These are phyloP conservation scores for Pseudachorutes palmiensis DNA, from an alignment of 1,140 invertebrate genomes.

Conservation along the genomic window DNA sequence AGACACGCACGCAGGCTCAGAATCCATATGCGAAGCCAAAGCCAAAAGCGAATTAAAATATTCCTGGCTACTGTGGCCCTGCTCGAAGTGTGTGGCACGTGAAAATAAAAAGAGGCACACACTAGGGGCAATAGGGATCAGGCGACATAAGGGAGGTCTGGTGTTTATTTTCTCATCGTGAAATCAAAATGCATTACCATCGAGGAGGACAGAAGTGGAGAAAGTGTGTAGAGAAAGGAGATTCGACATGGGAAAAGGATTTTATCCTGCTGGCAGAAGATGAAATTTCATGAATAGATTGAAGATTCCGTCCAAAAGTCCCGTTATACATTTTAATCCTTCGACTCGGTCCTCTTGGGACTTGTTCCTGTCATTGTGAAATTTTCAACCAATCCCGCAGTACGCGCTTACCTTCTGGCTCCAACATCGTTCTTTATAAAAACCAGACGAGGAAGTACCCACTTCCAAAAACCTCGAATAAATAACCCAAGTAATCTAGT, in stretches of 20 bases:
- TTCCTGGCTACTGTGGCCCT: not conserved
- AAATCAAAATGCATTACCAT: not conserved
- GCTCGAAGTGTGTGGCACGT: not conserved
- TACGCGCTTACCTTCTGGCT: not conserved
- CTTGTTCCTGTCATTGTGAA: not conserved
- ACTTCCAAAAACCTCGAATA: not conserved
- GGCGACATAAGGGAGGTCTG: not conserved
- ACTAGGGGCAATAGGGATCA: not conserved
- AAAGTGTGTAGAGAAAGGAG: not conserved
- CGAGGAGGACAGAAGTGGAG: not conserved
- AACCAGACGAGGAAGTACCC: not conserved
- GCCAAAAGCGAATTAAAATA: not conserved
- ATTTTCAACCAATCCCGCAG: not conserved
- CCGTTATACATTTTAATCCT: slow-evolving; percentile 12
- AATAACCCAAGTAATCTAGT: not conserved
- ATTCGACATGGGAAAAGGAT: not conserved
- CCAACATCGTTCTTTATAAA: no score
- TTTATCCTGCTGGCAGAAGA: not conserved
- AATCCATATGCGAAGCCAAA: no score
- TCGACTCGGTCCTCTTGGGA: not conserved
- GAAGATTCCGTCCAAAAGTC: slow-evolving; percentile 1
- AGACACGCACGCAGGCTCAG: no score
- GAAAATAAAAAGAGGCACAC: not conserved
- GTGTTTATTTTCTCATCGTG: not conserved
- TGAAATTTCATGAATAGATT: slow-evolving; percentile 12